These are phyloP conservation scores for Enteromius anoplus DNA, from an alignment of 2,797 vertebrate species.

Conservation along the genomic window DNA sequence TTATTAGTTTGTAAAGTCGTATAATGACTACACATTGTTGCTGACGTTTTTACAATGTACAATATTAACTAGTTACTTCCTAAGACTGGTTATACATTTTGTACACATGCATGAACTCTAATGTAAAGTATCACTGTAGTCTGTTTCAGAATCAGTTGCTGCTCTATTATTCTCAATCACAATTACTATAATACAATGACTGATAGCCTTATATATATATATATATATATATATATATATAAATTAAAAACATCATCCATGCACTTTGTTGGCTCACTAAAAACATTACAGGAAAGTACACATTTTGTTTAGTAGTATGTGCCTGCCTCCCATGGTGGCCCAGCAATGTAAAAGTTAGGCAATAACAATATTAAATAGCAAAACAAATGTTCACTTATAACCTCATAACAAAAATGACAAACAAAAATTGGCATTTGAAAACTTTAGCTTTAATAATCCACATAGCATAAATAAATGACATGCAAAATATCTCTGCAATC, in stretches of 20 bases:
- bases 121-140: too few relatives aligned
- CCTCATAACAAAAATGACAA: neutral
- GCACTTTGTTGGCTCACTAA: too few relatives aligned
- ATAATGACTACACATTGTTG: neutral
- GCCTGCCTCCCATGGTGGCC: neutral
- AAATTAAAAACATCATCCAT: too few relatives aligned
- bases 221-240: too few relatives aligned
- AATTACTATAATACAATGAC: too few relatives aligned
- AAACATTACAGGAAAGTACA: too few relatives aligned
- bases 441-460: constrained; percentile 55
- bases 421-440: constrained; percentile 29
- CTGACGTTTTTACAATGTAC: neutral
- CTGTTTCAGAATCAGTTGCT: too few relatives aligned
- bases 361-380: neutral
- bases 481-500: constrained; percentile 54
- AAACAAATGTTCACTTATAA: neutral
- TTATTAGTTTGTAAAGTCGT: too few relatives aligned
- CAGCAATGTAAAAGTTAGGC: neutral
- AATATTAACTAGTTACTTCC: neutral
- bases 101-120: too few relatives aligned
- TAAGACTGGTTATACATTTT: too few relatives aligned
- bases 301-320: neutral
- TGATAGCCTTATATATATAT: too few relatives aligned
- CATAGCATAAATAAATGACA: constrained; percentile 53
- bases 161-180: too few relatives aligned